Conservation (phyloP, 2,888 invertebrate genomes). For the Bugulina stolonifera region DNA sequence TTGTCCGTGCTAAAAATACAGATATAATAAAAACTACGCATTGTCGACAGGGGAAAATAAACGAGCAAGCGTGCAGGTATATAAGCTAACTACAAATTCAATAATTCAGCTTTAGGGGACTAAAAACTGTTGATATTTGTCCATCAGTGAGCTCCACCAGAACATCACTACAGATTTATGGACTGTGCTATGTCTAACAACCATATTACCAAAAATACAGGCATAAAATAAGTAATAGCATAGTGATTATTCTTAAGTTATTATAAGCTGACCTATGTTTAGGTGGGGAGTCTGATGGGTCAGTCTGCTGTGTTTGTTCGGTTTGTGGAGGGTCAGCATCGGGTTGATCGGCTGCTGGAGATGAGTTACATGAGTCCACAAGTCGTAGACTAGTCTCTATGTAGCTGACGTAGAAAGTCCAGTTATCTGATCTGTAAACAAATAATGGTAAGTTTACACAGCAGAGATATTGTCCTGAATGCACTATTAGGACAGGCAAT, state of each 20-base stretch:
- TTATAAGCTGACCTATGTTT: background rate
- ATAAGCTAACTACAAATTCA: too few relatives aligned
- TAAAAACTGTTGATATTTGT: too few relatives aligned
- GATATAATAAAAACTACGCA: background rate
- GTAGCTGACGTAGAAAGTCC: constrained; percentile 60
- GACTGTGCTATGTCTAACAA: too few relatives aligned
- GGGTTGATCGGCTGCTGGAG: background rate
- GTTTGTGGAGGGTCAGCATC: background rate
- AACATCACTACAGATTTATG: too few relatives aligned
- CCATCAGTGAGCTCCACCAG: too few relatives aligned
- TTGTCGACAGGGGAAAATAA: background rate
- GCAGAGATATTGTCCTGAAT: too few relatives aligned
- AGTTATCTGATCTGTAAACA: constrained; percentile 44
- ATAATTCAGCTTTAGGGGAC: too few relatives aligned
- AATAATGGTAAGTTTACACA: constrained; percentile 17
- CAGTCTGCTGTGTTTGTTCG: background rate
- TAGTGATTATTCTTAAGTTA: too few relatives aligned
- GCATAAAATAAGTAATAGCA: too few relatives aligned
- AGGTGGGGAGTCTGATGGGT: background rate
- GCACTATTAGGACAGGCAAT: too few relatives aligned
- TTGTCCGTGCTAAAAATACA: background rate
- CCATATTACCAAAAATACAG: too few relatives aligned
- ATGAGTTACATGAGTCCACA: constrained; percentile 41
- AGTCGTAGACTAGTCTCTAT: constrained; percentile 66
- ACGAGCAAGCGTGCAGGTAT: too few relatives aligned